A percentile compares a stretch with the other conserved stretches of the same genome.
phyloP scores from a whole-genome alignment of 2,888 invertebrate species.

The Brassicogethes aeneus region DNA sequence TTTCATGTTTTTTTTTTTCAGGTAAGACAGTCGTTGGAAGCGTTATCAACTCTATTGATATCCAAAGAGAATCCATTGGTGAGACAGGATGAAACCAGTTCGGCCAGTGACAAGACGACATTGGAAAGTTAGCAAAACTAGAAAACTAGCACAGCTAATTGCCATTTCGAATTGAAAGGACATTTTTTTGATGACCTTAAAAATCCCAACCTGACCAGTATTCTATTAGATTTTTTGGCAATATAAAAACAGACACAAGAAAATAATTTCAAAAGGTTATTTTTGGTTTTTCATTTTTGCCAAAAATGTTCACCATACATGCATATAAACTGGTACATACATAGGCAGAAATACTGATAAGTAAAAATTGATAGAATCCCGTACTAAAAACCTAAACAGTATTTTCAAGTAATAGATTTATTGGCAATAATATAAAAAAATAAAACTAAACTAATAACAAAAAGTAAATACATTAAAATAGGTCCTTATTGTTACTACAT shows the following conservation, averaged over 20 bases:
- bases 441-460: not conserved
- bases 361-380: no score
- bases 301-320: no score
- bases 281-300: no score
- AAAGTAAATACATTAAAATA: not conserved
- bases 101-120: not conserved
- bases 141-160: no score
- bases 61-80: slow-evolving; percentile 20
- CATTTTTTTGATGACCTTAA: no score
- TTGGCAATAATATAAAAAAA: not conserved
- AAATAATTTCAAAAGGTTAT: no score
- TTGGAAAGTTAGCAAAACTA: slow-evolving; percentile 3
- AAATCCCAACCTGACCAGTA: slow-evolving; percentile 16
- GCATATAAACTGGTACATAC: no score
- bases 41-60: slow-evolving; percentile 56
- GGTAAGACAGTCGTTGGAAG: slow-evolving; percentile 75
- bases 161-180: no score
- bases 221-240: slow-evolving; percentile 13
- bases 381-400: no score
- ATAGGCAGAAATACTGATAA: no score
- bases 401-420: not conserved
- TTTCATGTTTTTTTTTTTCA: slow-evolving; percentile 34
- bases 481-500: not conserved
- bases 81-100: slow-evolving; percentile 2
- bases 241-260: no score